A percentile compares a stretch with the other conserved stretches of the same genome.
phyloP scores from a whole-genome alignment of 2,797 vertebrate species.

The Gobio occitaniae region DNA sequence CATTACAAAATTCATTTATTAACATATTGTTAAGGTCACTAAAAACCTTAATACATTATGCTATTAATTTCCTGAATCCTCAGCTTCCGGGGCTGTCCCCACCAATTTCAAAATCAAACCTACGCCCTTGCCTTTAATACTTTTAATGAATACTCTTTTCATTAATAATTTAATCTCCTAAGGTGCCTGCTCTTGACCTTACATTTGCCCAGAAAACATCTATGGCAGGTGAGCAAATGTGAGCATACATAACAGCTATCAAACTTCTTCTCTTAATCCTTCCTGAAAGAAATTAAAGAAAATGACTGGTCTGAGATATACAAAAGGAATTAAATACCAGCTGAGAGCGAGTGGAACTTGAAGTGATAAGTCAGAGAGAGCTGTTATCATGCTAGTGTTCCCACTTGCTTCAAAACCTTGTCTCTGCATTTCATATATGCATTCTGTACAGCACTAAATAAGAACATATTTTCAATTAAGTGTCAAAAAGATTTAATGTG shows the following conservation, averaged over 20 bases:
- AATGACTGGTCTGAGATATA: conserved; percentile 15
- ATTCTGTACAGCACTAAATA: conserved; percentile 18
- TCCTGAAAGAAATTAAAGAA: not conserved
- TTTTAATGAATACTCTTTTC: not conserved
- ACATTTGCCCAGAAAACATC: not conserved
- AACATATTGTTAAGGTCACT: too few species aligned
- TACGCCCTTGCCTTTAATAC: not conserved
- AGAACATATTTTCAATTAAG: conserved; percentile 15
- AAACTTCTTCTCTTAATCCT: not conserved
- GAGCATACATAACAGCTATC: not conserved
- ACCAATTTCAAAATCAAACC: too few species aligned
- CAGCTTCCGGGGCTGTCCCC: too few species aligned
- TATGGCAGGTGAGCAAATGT: not conserved
- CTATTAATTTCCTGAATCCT: too few species aligned
- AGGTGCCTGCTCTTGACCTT: not conserved
- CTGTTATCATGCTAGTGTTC: conserved; percentile 12
- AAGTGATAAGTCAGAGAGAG: conserved; percentile 25
- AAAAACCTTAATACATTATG: too few species aligned
- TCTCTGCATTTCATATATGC: not conserved
- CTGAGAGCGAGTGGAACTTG: conserved; percentile 10
- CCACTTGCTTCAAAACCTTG: conserved; percentile 9
- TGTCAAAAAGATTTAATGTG: not conserved
- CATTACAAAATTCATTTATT: too few species aligned
- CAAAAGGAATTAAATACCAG: conserved; percentile 13
- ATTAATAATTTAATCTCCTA: conserved; percentile 4